phyloP scores from a whole-genome alignment of 37 sponge, comb jelly and placozoan genomes.

The Oopsacas minuta region DNA sequence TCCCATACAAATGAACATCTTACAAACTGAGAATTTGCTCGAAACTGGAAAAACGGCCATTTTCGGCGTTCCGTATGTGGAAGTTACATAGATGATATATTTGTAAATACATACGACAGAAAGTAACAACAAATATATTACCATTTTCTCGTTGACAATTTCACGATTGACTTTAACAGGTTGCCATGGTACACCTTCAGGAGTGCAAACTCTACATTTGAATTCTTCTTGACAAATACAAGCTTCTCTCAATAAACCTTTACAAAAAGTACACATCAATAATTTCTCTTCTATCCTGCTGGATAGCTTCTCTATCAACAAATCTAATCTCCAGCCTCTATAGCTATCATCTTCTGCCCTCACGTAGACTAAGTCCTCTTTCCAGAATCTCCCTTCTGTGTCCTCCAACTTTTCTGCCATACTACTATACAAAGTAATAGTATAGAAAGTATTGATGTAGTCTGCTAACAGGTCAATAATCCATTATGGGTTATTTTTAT shows the following conservation, averaged over 20 bases:
- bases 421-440: too few relatives aligned
- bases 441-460: too few relatives aligned
- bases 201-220: background rate
- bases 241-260: background rate
- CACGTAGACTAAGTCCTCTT: background rate
- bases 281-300: background rate
- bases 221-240: background rate
- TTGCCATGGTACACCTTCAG: background rate
- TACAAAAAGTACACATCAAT: background rate
- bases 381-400: too few relatives aligned
- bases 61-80: too few relatives aligned
- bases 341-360: background rate
- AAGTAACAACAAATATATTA: background rate
- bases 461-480: too few relatives aligned
- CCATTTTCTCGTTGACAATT: background rate
- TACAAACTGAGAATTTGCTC: too few relatives aligned
- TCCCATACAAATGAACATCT: too few relatives aligned
- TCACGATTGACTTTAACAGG: background rate
- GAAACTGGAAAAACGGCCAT: too few relatives aligned
- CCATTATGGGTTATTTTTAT: too few relatives aligned
- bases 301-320: background rate
- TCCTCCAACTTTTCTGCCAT: too few relatives aligned
- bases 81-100: too few relatives aligned
- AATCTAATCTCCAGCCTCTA: background rate
- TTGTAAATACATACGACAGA: background rate